Conservation (phyloP, 2,113 vertebrate genomes). For the Piprites chloris region DNA sequence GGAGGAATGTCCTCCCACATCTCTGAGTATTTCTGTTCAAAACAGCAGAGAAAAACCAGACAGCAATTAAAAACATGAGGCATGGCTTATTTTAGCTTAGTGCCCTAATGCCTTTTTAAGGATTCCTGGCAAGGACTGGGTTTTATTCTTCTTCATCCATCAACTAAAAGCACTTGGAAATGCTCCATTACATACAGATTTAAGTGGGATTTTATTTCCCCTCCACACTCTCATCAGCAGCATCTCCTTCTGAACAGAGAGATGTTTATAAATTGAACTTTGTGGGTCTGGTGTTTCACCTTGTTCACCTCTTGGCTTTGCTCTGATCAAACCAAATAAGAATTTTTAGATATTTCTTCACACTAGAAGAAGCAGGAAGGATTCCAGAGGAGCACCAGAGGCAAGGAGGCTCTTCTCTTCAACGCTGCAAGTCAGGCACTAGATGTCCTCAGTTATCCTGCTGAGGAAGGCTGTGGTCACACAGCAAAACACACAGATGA, state of each 20-base stretch:
- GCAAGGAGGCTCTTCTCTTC: background rate
- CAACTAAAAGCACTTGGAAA: background rate
- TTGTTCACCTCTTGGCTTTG: background rate
- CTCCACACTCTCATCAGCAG: background rate
- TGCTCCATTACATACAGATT: rapidly evolving
- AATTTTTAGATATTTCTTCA: background rate
- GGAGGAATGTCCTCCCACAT: background rate
- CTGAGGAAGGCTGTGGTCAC: background rate
- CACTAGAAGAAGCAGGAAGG: background rate
- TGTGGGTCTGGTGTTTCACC: background rate
- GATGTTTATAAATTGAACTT: background rate
- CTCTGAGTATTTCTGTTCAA: background rate
- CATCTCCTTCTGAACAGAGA: background rate
- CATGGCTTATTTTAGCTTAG: background rate
- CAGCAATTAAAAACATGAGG: background rate
- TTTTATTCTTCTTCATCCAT: background rate
- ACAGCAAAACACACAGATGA: background rate
- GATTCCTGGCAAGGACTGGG: background rate
- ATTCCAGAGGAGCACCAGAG: background rate
- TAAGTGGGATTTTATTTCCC: background rate
- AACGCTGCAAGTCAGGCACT: background rate
- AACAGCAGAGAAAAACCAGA: background rate
- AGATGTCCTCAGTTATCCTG: conserved; percentile 55
- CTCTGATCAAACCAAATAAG: background rate
- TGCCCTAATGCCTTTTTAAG: background rate